Base-by-base conservation (phyloP, 2,113 vertebrate species). In the Papio anubis region DNA sequence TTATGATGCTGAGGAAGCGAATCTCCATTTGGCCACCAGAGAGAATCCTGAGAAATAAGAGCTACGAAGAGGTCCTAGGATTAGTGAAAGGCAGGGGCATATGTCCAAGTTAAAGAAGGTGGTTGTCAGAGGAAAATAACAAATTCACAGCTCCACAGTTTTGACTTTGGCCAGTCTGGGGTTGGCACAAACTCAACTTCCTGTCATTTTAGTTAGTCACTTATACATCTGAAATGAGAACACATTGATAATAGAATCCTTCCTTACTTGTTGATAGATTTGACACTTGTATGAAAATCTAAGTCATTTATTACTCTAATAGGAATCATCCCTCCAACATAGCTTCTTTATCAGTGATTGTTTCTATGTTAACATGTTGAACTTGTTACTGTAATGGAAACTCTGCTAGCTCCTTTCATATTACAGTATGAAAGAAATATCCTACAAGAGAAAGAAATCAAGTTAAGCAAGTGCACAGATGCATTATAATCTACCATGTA, bases 241-340 rank as follows among this genome's bases (percentile, higher is more conserved):
- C 16, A 14, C 14, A 45, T 86, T 83, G 20, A 80, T 92, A 72
- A 90, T 81, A 73, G 52, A 68, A 90, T 72, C 2, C 16, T 82
- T 93, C 72, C 55, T 94, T 88, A n/a, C 4, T 70, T 93, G 80
- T 91, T 70, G 40, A 85, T 78, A 96, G 81, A 81, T 96, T 93
- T 97, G 94, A 98, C 88, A 68, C 90, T 92, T 91, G 8, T 89
- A 66, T 98, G 93, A 84, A 94, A 98, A 97, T 95, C 80, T 97
- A 96, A 89, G 30, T 21, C 82, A 90, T 97, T 94, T 89, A 94
- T 96, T 97, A 70, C 45, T 76, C 16, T 59, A 64, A 79, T 84
- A 90, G 68, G 70, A 89, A 96, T 98, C 1, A 20, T 97, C 68
- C 83, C 81, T 3, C 5, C 14, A 93, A 25, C 66, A 83, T 92